Evolutionary conservation across 2,888 invertebrate genomes (phyloP).

Genomic region (Thecocarcelia acutangulata): DNA sequence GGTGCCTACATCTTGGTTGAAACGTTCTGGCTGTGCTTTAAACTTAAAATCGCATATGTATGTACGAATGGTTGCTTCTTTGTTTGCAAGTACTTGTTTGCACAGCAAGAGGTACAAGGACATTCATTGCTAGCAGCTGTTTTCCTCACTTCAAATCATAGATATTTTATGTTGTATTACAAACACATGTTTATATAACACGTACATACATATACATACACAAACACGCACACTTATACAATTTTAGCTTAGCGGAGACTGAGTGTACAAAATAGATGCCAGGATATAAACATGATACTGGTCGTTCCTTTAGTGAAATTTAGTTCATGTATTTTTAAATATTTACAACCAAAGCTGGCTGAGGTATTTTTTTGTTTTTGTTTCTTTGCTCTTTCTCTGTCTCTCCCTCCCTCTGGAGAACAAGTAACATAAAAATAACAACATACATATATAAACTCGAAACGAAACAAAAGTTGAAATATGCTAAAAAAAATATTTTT

Average conservation of each 20-base stretch:
- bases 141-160: slow-evolving; percentile 55
- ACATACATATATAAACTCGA: slow-evolving; percentile 16
- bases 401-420: not conserved
- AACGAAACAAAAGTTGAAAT: slow-evolving; percentile 1
- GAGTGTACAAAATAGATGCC: not conserved
- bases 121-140: slow-evolving; percentile 64
- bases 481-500: slow-evolving; percentile 39
- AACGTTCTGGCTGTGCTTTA: no score
- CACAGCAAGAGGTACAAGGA: slow-evolving; percentile 60
- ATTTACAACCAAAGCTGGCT: slow-evolving; percentile 9
- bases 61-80: not conserved
- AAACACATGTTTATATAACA: not conserved
- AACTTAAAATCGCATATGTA: no score
- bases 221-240: not conserved
- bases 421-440: slow-evolving; percentile 25
- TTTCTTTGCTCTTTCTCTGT: no score
- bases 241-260: not conserved
- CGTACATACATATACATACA: not conserved
- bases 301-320: slow-evolving; percentile 57
- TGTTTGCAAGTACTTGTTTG: slow-evolving; percentile 51
- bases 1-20: no score
- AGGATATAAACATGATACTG: slow-evolving; percentile 46
- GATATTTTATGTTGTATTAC: slow-evolving; percentile 51
- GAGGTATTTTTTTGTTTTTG: not conserved
- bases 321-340: slow-evolving; percentile 43